Evolutionary conservation across 30 jellyfish, hydroid and myxozoan species (phyloP), one percentile per base, ranked within the genome.

Genomic region (Aurelia sp.): DNA sequence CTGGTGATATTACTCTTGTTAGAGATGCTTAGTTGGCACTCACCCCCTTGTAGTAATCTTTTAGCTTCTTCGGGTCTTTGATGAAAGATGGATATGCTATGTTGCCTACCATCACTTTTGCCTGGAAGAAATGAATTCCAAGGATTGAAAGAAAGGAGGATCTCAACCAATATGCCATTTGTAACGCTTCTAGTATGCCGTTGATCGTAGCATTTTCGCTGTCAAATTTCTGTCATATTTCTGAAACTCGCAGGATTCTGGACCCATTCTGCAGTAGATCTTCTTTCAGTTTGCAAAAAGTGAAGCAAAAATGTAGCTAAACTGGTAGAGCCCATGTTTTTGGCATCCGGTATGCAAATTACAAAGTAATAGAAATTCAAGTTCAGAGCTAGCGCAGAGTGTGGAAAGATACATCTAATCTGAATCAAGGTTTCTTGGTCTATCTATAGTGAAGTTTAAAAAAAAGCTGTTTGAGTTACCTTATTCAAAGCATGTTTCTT

Each of bases 41-140:
- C 47, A 94, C 99, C 70, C 97, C 97, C 52, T 41, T 20, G 82
- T 94, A 94, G 63, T 78, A 87, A 6, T 72, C 68, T 48, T 88
- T 92, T 24, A 94, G 88, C 65, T 84, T 80, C 51, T 67, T 67
- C 72, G 82, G 69, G 67, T 94, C 88, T 51, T 85, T 61, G 48
- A 94, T 88, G 55, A 84, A 94, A 9, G 91, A 78, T 48, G 99
- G 99, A 67, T 94, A 94, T 2, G 95, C 99, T 38, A 94, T 90
- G 63, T 94, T 94, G 16, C 94, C 98, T 20, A 88, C 41, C 57
- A 94, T 63, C 27, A 85, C 93, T 60, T 73, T 69, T 17, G 97
- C 99, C 99, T 94, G 86, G 17, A 81, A 74, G 21, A 18, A 60
- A 75, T 16, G 11, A n/a, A 47, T 15, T 59, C 30, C 5, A 3